A percentile compares a stretch with the other conserved stretches of the same genome.
Conservation (phyloP, 2,888 invertebrate genomes). For the Osmoderma eremita region DNA sequence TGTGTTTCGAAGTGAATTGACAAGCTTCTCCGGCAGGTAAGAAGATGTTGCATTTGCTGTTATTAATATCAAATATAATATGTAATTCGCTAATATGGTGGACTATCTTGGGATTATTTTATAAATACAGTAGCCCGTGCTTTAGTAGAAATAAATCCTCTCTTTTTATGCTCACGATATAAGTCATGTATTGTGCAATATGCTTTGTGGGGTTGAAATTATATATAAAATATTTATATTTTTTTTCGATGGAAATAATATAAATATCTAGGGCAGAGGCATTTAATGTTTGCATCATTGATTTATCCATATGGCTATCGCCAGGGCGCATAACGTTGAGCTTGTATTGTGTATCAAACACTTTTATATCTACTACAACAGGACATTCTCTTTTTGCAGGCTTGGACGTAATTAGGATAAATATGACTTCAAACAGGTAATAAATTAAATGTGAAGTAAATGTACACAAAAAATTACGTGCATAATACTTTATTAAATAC, state of each 20-base stretch:
- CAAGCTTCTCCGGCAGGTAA: conserved; percentile 48
- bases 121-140: conserved; percentile 21
- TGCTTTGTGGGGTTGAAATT: too few species aligned
- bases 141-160: neutral
- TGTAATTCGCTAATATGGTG: conserved; percentile 31
- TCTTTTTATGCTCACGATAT: neutral
- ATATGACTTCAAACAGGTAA: conserved; percentile 58
- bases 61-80: conserved; percentile 35
- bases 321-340: conserved; percentile 20
- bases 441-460: conserved; percentile 35
- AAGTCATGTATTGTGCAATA: neutral
- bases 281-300: conserved; percentile 45
- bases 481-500: conserved; percentile 39
- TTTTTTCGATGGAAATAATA: conserved; percentile 20
- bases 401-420: conserved; percentile 23
- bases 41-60: conserved; percentile 41
- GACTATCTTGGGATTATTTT: conserved; percentile 18
- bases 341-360: conserved; percentile 15
- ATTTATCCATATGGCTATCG: conserved; percentile 49
- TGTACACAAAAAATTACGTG: conserved; percentile 18
- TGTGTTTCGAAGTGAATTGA: conserved; percentile 55
- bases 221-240: neutral
- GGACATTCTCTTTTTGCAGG: conserved; percentile 26
- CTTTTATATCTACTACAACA: conserved; percentile 13
- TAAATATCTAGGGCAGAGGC: conserved; percentile 25